phyloP scores from a whole-genome alignment of 2,888 invertebrate species.

The Gasteruption jaculator region DNA sequence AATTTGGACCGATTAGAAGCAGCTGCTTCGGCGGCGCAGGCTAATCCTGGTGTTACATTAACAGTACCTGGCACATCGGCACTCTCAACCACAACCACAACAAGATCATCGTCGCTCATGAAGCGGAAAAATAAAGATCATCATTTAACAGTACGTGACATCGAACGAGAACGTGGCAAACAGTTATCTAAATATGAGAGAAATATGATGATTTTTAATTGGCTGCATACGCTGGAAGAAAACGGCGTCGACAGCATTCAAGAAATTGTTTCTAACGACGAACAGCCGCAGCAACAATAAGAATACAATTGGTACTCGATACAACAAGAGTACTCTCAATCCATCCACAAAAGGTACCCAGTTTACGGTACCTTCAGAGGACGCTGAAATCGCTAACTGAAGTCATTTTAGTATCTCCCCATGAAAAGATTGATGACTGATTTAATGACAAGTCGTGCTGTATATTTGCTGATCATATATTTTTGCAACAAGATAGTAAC shows the following conservation, averaged over 20 bases:
- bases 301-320: too few relatives aligned
- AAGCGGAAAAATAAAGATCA: slow-evolving; percentile 54
- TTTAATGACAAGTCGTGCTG: too few relatives aligned
- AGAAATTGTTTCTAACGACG: slow-evolving; percentile 19
- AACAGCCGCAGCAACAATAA: too few relatives aligned
- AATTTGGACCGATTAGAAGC: slow-evolving; percentile 72
- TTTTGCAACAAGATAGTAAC: too few relatives aligned
- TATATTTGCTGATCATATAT: too few relatives aligned
- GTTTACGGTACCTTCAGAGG: too few relatives aligned
- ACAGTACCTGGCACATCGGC: slow-evolving; percentile 49
- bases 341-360: too few relatives aligned
- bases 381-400: too few relatives aligned
- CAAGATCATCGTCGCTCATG: slow-evolving; percentile 49
- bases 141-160: slow-evolving; percentile 70
- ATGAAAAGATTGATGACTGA: too few relatives aligned
- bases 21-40: slow-evolving; percentile 54
- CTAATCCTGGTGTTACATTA: slow-evolving; percentile 44
- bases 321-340: too few relatives aligned
- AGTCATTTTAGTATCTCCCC: too few relatives aligned
- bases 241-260: slow-evolving; percentile 52
- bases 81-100: slow-evolving; percentile 50
- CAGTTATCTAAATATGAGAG: slow-evolving; percentile 84
- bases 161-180: slow-evolving; percentile 76
- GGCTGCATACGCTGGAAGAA: slow-evolving; percentile 84
- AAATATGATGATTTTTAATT: slow-evolving; percentile 95